Conservation (phyloP, 1,140 invertebrate species). For the Sogatella furcifera region DNA sequence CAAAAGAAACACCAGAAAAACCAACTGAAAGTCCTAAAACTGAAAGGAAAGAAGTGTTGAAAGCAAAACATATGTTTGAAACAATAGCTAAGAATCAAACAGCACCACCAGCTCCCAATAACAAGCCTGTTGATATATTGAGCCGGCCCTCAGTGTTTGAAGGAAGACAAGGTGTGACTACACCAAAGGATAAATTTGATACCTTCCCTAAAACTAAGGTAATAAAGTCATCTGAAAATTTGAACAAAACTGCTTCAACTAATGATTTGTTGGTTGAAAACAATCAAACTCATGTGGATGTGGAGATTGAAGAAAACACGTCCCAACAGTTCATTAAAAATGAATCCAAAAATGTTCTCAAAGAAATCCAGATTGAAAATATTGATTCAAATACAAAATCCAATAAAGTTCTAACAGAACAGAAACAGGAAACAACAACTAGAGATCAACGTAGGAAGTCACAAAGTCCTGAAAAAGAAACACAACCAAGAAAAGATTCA, state of each 20-base stretch:
- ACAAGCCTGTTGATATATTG: constrained; percentile 38
- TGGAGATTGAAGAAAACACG: constrained; percentile 11
- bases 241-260: background rate
- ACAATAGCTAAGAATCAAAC: constrained; percentile 37
- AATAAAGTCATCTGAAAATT: background rate
- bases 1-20: background rate
- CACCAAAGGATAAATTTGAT: constrained; percentile 8
- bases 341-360: too few relatives aligned
- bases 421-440: background rate
- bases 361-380: too few relatives aligned
- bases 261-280: background rate
- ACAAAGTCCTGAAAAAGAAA: constrained; percentile 1
- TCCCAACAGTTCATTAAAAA: too few relatives aligned
- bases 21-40: constrained; percentile 39
- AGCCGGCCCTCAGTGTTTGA: constrained; percentile 36
- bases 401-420: background rate
- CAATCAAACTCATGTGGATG: constrained; percentile 19
- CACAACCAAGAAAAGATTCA: constrained; percentile 7
- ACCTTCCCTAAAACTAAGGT: background rate
- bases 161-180: constrained; percentile 17
- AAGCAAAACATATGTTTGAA: constrained; percentile 54
- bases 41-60: constrained; percentile 50
- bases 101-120: constrained; percentile 9
- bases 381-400: background rate
- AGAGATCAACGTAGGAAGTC: background rate